These are phyloP conservation scores for Polypedilum vanderplanki DNA, from an alignment of 1,140 invertebrate genomes.

Conservation along the genomic window DNA sequence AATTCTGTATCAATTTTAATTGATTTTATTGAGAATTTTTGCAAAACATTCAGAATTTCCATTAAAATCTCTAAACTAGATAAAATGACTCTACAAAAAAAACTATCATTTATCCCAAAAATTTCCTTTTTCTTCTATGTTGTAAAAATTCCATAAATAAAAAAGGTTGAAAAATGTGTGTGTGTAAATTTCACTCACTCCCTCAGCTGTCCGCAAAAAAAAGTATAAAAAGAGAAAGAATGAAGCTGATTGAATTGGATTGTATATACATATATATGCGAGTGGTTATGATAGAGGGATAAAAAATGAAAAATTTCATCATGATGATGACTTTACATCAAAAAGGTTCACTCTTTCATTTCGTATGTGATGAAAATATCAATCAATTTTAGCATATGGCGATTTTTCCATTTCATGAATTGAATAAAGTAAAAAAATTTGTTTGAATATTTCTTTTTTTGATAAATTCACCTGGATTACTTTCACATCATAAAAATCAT, in stretches of 20 bases:
- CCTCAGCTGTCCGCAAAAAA: too few species aligned
- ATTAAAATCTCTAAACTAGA: too few species aligned
- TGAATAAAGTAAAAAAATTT: neutral
- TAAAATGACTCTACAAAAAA: too few species aligned
- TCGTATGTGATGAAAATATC: conserved; percentile 26
- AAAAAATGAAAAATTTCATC: conserved; percentile 26
- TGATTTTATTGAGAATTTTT: too few species aligned
- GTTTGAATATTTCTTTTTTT: neutral
- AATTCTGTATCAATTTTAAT: too few species aligned
- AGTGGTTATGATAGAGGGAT: neutral
- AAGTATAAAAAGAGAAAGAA: too few species aligned
- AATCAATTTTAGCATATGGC: conserved; percentile 27
- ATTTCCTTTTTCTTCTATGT: too few species aligned
- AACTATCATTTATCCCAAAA: too few species aligned
- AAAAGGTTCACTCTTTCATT: neutral
- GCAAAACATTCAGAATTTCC: too few species aligned
- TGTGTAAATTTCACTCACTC: too few species aligned
- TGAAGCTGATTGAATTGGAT: neutral
- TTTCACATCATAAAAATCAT: neutral
- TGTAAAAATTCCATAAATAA: too few species aligned
- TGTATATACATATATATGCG: neutral
- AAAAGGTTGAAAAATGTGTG: too few species aligned
- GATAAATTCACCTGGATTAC: conserved; percentile 17
- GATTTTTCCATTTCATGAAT: neutral
- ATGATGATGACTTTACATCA: conserved; percentile 25